Evolutionary conservation across 2,113 vertebrate species (phyloP), one percentile per base, ranked within the genome.

Genomic region (Myiozetetes cayanensis): DNA sequence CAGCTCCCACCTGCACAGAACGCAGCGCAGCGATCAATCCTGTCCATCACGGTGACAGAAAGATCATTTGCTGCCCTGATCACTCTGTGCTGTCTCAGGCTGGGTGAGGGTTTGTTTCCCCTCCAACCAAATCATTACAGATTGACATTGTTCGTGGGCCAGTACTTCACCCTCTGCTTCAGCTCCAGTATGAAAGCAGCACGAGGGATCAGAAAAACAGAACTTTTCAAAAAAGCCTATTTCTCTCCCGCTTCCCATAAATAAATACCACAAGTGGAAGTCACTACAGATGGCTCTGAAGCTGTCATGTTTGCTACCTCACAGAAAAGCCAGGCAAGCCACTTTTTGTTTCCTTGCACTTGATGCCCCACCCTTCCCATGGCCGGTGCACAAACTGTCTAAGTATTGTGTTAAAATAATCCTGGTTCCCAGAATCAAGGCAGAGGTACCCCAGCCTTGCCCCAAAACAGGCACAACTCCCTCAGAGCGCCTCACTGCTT

Each of bases 41-140:
- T 82, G 93, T 92, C 93, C 65, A 13, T 86, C 76, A 49, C 0
- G 0, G 74, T 67, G 89, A 90, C 90, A 89, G 83, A 75, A 93
- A 90, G 77, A 75, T 78, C 74, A 92, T 86, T 75, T 77, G 65
- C 90, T 96, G 83, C 73, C 86, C 91, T 90, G 93, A 90, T 93
- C 95, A 50, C 80, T 89, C 83, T 2, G 3, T 27, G 66, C 76
- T 74, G 83, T 55, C 86, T 96, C 47, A 80, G 73, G 52, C 70
- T 0, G 1, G 70, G 90, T 87, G 75, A 8, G 14, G 86, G 89
- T 84, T 92, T 87, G 61, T 56, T 87, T 85, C 62, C 93, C 70
- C 93, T 93, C 86, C 56, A 81, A 78, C 47, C 52, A 94, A 93
- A 89, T 30, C 47, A 37, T 78, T 96, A 93, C 63, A 94, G 84